A percentile compares a stretch with the other conserved stretches of the same genome.
Evolutionary conservation across 2,888 invertebrate genomes (phyloP).

Genomic region (Philaethria dido): DNA sequence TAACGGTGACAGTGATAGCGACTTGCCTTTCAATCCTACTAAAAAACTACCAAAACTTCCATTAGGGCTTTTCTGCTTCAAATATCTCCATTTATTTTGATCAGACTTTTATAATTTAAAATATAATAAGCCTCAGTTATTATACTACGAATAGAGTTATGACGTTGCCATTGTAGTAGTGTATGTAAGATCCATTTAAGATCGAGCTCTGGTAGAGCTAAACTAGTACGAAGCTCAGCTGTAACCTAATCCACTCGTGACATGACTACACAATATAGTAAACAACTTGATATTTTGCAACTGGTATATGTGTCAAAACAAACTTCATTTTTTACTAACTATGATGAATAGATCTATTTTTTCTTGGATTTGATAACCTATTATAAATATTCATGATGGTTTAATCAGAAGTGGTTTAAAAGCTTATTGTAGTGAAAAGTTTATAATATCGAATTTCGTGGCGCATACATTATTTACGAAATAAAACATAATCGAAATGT

Average conservation of each 20-base stretch:
- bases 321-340: background rate
- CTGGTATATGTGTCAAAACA: background rate
- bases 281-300: background rate
- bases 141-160: background rate
- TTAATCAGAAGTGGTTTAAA: no score
- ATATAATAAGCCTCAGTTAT: background rate
- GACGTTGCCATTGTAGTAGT: background rate
- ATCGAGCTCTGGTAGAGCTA: slow-evolving; percentile 4
- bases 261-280: slow-evolving; percentile 12
- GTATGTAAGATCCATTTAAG: slow-evolving; percentile 17
- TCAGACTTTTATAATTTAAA: background rate
- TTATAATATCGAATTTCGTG: no score
- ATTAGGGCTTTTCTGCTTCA: slow-evolving; percentile 22
- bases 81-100: slow-evolving; percentile 4
- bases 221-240: background rate
- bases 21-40: slow-evolving; percentile 24
- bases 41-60: slow-evolving; percentile 30
- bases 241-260: slow-evolving; percentile 13
- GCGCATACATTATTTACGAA: no score
- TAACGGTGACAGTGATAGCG: slow-evolving; percentile 50
- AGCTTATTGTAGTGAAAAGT: no score
- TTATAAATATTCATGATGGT: no score
- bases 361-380: no score
- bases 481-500: no score
- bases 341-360: no score